phyloP scores from a whole-genome alignment of 2,888 invertebrate species.

The Plebejus argus region DNA sequence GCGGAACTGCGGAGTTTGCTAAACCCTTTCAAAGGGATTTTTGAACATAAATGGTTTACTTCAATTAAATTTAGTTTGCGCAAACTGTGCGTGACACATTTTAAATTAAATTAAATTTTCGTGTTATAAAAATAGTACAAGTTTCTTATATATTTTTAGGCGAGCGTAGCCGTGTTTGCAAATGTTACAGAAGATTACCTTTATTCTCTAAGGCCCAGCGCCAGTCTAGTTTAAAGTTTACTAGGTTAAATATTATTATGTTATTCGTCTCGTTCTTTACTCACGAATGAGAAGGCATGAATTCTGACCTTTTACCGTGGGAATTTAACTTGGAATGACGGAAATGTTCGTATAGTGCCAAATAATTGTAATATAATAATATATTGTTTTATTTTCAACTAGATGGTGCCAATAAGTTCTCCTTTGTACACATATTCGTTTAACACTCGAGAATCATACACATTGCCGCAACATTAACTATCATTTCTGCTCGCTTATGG shows the following conservation, averaged over 20 bases:
- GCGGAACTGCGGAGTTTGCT: slow-evolving; percentile 22
- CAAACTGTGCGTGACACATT: slow-evolving; percentile 12
- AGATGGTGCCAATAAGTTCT: no score
- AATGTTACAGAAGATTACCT: background rate
- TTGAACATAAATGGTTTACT: slow-evolving; percentile 11
- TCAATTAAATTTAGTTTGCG: slow-evolving; percentile 14
- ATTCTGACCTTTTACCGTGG: no score
- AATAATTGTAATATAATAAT: no score
- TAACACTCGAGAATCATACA: no score
- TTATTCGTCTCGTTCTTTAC: background rate
- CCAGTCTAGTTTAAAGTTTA: background rate
- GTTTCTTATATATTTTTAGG: background rate
- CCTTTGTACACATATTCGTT: no score
- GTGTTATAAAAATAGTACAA: background rate
- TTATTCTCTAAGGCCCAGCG: background rate
- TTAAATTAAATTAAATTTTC: slow-evolving; percentile 8
- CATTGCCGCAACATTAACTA: no score
- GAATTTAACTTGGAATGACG: no score
- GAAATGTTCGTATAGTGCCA: no score
- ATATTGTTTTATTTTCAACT: no score
- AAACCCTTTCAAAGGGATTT: slow-evolving; percentile 18
- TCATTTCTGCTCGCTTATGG: no score
- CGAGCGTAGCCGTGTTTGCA: background rate
- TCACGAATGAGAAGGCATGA: no score
- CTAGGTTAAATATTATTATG: background rate